These are phyloP conservation scores for Meloe dianella DNA, from an alignment of 2,888 invertebrate species.

Conservation along the genomic window DNA sequence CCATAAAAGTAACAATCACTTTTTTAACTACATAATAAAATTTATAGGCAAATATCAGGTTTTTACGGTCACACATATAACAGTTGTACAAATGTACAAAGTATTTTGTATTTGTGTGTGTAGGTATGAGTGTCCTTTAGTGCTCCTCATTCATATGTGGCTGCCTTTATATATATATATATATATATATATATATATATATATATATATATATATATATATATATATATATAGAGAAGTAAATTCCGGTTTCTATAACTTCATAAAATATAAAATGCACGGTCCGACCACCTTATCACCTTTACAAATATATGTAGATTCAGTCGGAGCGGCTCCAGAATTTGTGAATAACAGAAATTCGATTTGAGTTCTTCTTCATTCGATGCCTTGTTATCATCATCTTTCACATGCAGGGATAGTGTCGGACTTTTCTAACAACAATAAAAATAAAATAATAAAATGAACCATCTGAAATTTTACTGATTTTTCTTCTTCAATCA, in stretches of 20 bases:
- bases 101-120: slow-evolving; percentile 29
- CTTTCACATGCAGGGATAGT: slow-evolving; percentile 49
- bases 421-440: slow-evolving; percentile 51
- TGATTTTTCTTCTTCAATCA: background rate
- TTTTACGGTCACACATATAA: slow-evolving; percentile 33
- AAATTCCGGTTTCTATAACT: slow-evolving; percentile 42
- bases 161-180: background rate
- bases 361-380: slow-evolving; percentile 59
- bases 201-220: background rate
- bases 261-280: slow-evolving; percentile 49
- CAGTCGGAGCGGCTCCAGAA: slow-evolving; percentile 47
- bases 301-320: slow-evolving; percentile 59
- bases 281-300: slow-evolving; percentile 45
- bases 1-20: slow-evolving; percentile 46
- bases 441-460: background rate
- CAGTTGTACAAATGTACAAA: slow-evolving; percentile 36
- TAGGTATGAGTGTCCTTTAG: slow-evolving; percentile 9
- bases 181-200: too few species aligned
- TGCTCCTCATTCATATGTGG: slow-evolving; percentile 26
- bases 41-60: slow-evolving; percentile 48
- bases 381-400: slow-evolving; percentile 55
- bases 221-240: background rate
- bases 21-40: slow-evolving; percentile 50
- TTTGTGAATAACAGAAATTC: slow-evolving; percentile 58
- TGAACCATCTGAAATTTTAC: background rate